Evolutionary conservation across 2,888 invertebrate genomes (phyloP).

Genomic region (Dicranocentrus wangi): DNA sequence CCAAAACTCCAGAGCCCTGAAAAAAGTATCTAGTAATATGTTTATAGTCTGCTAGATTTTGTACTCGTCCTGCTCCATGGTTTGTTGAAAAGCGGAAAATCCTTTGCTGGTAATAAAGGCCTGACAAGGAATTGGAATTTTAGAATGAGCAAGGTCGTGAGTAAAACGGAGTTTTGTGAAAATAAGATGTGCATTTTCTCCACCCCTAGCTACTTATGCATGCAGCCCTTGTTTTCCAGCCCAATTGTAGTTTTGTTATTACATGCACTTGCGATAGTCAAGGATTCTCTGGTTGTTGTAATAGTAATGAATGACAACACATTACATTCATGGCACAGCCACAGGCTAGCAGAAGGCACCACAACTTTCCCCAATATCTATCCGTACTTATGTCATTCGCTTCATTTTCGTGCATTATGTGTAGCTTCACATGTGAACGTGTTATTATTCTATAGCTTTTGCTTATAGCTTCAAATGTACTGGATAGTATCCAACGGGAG

Average conservation of each 20-base stretch:
- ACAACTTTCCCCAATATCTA: background rate
- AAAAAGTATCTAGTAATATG: too few relatives aligned
- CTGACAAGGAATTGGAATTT: slow-evolving; percentile 9
- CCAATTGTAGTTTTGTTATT: slow-evolving; percentile 16
- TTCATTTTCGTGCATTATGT: background rate
- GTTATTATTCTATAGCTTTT: background rate
- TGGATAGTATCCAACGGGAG: background rate
- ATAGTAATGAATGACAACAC: slow-evolving; percentile 13
- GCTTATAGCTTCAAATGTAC: background rate
- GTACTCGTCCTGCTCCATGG: too few relatives aligned
- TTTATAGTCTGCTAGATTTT: too few relatives aligned
- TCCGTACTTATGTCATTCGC: too few relatives aligned
- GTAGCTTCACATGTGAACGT: background rate
- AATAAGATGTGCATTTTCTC: background rate
- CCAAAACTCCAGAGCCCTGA: too few relatives aligned
- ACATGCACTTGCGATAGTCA: background rate
- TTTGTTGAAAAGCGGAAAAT: too few relatives aligned
- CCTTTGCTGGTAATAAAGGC: too few relatives aligned
- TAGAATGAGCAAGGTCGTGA: slow-evolving; percentile 1
- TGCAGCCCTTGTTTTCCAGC: slow-evolving; percentile 11
- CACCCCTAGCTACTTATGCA: slow-evolving; percentile 4
- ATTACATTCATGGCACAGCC: slow-evolving; percentile 19
- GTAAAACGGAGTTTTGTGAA: background rate
- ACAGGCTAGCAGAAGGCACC: slow-evolving; percentile 18
- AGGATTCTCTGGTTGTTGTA: background rate